Percentiles rank a stretch among this genome's conserved stretches.
Evolutionary conservation across 2,797 vertebrate species (phyloP).

Genomic region (Valencia hispanica): DNA sequence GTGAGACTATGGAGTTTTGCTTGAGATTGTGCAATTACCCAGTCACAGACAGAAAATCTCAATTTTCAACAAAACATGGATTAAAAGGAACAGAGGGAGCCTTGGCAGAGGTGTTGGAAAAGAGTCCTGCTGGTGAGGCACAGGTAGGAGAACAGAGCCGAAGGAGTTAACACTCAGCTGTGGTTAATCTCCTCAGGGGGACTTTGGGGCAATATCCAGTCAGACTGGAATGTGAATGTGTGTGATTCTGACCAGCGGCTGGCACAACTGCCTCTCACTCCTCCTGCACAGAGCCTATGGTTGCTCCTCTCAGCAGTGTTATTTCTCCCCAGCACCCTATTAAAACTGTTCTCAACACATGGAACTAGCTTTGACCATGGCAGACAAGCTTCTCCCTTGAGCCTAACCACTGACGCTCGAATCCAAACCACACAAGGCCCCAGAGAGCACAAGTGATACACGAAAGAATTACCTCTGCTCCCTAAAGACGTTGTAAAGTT

Average conservation of each 20-base stretch:
- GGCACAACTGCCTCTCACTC: conserved; percentile 73
- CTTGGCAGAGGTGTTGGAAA: conserved; percentile 31
- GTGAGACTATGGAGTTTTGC: neutral
- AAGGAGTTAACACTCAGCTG: conserved; percentile 74
- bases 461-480: conserved; percentile 46
- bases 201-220: conserved; percentile 79
- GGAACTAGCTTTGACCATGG: conserved; percentile 59
- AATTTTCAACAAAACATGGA: conserved; percentile 50
- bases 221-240: conserved; percentile 80
- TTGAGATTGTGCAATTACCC: neutral
- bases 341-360: conserved; percentile 74
- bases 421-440: conserved; percentile 66
- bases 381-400: conserved; percentile 64
- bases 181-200: conserved; percentile 76
- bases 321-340: conserved; percentile 70
- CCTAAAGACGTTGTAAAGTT: conserved; percentile 46
- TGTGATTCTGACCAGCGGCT: conserved; percentile 74
- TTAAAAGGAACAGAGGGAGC: conserved; percentile 10
- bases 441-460: conserved; percentile 53
- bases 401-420: conserved; percentile 58
- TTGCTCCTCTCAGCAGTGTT: conserved; percentile 63
- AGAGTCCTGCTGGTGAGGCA: conserved; percentile 38
- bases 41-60: conserved; percentile 32
- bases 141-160: conserved; percentile 52
- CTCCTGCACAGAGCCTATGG: conserved; percentile 62